These are phyloP conservation scores for Aplysia californica DNA, from an alignment of 1,140 invertebrate species.

Conservation along the genomic window DNA sequence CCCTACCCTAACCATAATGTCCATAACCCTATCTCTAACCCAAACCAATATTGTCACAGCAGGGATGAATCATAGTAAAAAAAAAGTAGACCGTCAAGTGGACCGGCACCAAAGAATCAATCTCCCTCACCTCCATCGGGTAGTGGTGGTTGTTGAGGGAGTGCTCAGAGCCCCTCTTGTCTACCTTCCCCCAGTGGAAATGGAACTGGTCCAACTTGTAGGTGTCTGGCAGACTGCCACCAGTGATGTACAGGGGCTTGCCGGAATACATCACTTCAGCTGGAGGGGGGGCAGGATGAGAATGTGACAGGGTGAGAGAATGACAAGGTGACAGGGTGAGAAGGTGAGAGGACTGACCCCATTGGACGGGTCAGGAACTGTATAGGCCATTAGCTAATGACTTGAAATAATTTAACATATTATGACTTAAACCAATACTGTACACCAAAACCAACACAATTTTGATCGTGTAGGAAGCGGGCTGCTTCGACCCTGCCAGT, in stretches of 20 bases:
- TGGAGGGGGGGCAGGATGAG: neutral
- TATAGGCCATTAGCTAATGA: too few relatives aligned
- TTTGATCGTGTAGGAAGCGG: too few relatives aligned
- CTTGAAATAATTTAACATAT: too few relatives aligned
- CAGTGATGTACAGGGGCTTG: conserved; percentile 11
- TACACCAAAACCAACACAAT: too few relatives aligned
- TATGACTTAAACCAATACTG: neutral
- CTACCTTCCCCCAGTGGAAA: conserved; percentile 64
- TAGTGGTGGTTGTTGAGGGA: conserved; percentile 82
- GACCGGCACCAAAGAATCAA: too few relatives aligned
- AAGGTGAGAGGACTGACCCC: neutral
- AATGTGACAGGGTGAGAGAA: neutral
- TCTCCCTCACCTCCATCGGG: conserved; percentile 86
- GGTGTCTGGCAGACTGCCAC: conserved; percentile 26
- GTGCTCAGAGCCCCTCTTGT: conserved; percentile 63
- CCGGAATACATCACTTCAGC: conserved; percentile 31
- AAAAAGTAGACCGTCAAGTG: too few relatives aligned
- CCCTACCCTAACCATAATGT: too few relatives aligned
- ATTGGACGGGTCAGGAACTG: too few relatives aligned
- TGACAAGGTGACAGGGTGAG: neutral
- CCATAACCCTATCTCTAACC: too few relatives aligned
- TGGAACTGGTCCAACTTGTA: conserved; percentile 63
- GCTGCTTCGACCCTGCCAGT: too few relatives aligned
- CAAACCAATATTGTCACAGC: too few relatives aligned
- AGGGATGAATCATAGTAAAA: too few relatives aligned